These are phyloP conservation scores for Arctocebus calabarensis DNA, from an alignment of 2,797 vertebrate species.

Conservation along the genomic window DNA sequence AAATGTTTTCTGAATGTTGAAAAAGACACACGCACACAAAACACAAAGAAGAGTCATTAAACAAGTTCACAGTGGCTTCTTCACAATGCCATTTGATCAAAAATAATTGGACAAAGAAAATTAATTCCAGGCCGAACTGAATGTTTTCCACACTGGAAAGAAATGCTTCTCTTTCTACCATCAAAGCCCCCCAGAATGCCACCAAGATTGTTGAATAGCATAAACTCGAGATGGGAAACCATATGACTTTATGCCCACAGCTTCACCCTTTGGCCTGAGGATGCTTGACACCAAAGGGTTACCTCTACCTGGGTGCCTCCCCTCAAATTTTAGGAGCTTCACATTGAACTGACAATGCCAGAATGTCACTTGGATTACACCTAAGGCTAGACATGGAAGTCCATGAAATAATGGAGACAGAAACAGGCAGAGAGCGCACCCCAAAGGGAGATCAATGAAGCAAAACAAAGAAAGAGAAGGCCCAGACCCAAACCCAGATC, in stretches of 20 bases:
- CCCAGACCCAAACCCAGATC: constrained; percentile 58
- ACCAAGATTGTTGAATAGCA: constrained; percentile 32
- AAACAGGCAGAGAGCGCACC: constrained; percentile 26
- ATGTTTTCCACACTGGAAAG: constrained; percentile 65
- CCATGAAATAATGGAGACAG: not conserved
- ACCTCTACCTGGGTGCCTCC: not conserved
- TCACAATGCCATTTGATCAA: constrained; percentile 55
- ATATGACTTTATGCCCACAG: not conserved
- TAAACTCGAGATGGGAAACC: constrained; percentile 54
- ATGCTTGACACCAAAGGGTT: not conserved
- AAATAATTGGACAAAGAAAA: constrained; percentile 69
- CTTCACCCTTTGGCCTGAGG: not conserved
- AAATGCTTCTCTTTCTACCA: constrained; percentile 57
- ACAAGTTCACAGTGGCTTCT: constrained; percentile 40
- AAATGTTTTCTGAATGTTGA: constrained; percentile 63
- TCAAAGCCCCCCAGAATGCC: constrained; percentile 69
- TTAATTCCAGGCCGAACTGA: constrained; percentile 62
- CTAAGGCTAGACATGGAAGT: not conserved
- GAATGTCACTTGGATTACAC: not conserved
- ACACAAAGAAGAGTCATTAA: constrained; percentile 66
- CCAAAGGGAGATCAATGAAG: constrained; percentile 40
- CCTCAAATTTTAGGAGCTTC: not conserved
- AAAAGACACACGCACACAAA: constrained; percentile 4
- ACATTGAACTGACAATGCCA: not conserved
- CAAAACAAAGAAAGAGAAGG: constrained; percentile 39